Evolutionary conservation across 1,140 invertebrate genomes (phyloP).

Genomic region (Drosophila willistoni): DNA sequence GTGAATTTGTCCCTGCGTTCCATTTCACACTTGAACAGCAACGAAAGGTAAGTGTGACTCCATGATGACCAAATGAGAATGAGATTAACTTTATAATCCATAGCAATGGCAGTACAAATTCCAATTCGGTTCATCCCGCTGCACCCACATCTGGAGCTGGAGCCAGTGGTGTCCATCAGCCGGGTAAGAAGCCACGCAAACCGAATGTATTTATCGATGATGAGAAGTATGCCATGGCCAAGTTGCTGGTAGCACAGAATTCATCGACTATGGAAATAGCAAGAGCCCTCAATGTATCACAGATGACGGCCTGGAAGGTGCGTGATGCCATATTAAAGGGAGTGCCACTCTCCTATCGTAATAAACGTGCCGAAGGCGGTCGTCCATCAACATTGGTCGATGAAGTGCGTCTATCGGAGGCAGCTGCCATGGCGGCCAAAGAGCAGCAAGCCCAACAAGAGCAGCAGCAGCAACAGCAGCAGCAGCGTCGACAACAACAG

Average conservation of each 20-base stretch:
- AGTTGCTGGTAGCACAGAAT: constrained; percentile 75
- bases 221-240: constrained; percentile 81
- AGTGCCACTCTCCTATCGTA: constrained; percentile 77
- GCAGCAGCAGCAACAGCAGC: constrained; percentile 39
- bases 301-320: constrained; percentile 82
- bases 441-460: constrained; percentile 48
- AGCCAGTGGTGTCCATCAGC: constrained; percentile 34
- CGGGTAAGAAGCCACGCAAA: constrained; percentile 78
- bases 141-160: constrained; percentile 16
- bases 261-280: constrained; percentile 82
- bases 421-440: constrained; percentile 26
- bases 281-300: constrained; percentile 74
- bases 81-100: neutral
- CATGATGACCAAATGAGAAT: too few relatives aligned
- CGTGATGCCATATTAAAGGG: constrained; percentile 80
- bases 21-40: constrained; percentile 67
- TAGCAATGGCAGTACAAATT: constrained; percentile 64
- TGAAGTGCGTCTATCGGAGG: constrained; percentile 30
- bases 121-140: constrained; percentile 38
- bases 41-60: constrained; percentile 57
- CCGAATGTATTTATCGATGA: constrained; percentile 82
- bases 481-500: constrained; percentile 42
- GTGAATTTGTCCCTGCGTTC: constrained; percentile 78
- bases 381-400: constrained; percentile 30
- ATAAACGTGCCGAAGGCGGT: constrained; percentile 62